Conservation (phyloP, 1,140 invertebrate genomes). For the Thalassaphorura encarpata region DNA sequence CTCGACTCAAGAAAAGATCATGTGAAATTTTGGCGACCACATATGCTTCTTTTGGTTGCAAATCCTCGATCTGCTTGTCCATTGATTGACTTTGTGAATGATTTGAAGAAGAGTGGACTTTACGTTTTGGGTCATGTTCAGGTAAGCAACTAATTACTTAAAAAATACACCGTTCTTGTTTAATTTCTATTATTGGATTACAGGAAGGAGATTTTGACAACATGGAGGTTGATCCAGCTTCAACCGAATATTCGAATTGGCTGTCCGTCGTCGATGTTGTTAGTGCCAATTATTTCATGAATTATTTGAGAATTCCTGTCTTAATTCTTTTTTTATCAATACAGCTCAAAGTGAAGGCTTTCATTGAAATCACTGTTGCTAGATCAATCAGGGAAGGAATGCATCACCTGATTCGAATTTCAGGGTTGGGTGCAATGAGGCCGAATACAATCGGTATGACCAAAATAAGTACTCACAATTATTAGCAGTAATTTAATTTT, state of each 20-base stretch:
- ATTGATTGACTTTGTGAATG: constrained; percentile 94
- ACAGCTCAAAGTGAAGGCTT: constrained; percentile 90
- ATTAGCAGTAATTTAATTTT: not conserved
- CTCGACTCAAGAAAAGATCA: constrained; percentile 93
- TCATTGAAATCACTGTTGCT: constrained; percentile 88
- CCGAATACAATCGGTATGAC: constrained; percentile 72
- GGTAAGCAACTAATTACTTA: constrained; percentile 26
- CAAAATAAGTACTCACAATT: not conserved
- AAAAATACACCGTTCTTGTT: not conserved
- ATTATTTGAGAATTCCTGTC: no score
- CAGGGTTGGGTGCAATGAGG: constrained; percentile 97
- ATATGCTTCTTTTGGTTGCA: constrained; percentile 84
- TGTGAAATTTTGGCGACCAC: constrained; percentile 98
- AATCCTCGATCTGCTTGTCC: constrained; percentile 82
- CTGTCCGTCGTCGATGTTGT: constrained; percentile 50
- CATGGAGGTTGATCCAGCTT: constrained; percentile 53
- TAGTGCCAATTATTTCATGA: no score
- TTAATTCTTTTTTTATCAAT: no score
- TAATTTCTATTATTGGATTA: not conserved
- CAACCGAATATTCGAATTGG: constrained; percentile 74
- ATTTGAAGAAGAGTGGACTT: constrained; percentile 94
- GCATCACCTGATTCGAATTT: constrained; percentile 80
- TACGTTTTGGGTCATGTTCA: constrained; percentile 91
- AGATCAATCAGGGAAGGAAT: constrained; percentile 74
- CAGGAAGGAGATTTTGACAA: constrained; percentile 43